Conservation (phyloP, 2,888 invertebrate species). For the Chymomyza fuscimana region DNA sequence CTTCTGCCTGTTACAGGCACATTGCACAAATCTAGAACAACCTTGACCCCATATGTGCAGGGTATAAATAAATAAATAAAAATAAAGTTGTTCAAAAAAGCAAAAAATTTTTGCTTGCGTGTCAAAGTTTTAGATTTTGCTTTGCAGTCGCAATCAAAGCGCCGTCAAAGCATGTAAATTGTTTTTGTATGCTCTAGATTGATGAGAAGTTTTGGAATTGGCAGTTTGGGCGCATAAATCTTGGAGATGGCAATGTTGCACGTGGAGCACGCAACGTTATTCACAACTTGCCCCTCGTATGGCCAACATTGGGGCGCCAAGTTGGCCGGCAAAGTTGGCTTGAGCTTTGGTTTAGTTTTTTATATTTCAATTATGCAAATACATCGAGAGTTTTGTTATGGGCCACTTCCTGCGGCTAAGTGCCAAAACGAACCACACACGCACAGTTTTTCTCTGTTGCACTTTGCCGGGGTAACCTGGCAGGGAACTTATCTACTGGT, state of each 20-base stretch:
- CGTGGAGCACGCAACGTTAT: constrained; percentile 52
- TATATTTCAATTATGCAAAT: constrained; percentile 51
- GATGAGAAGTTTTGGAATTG: not conserved
- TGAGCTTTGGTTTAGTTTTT: constrained; percentile 15
- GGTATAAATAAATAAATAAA: constrained; percentile 2
- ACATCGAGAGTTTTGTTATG: constrained; percentile 48
- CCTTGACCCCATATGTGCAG: not conserved
- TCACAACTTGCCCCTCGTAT: not conserved
- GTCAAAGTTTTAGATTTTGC: not conserved
- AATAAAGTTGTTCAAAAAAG: constrained; percentile 29
- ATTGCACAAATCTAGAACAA: not conserved
- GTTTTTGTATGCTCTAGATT: constrained; percentile 2
- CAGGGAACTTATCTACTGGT: too few species aligned
- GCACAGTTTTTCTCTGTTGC: not conserved
- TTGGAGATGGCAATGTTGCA: constrained; percentile 1
- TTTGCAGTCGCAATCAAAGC: constrained; percentile 40
- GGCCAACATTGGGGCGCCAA: constrained; percentile 36
- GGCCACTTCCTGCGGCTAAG: constrained; percentile 45
- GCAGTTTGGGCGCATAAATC: constrained; percentile 14
- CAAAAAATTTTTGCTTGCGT: not conserved
- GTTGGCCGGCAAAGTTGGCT: constrained; percentile 32
- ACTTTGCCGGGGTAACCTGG: not conserved
- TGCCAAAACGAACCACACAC: constrained; percentile 12
- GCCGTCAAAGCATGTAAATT: constrained; percentile 33
- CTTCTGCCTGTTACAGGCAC: not conserved